Percentiles rank a stretch among this genome's conserved stretches.
phyloP scores from a whole-genome alignment of 2,888 invertebrate genomes.

The Phengaris arion region DNA sequence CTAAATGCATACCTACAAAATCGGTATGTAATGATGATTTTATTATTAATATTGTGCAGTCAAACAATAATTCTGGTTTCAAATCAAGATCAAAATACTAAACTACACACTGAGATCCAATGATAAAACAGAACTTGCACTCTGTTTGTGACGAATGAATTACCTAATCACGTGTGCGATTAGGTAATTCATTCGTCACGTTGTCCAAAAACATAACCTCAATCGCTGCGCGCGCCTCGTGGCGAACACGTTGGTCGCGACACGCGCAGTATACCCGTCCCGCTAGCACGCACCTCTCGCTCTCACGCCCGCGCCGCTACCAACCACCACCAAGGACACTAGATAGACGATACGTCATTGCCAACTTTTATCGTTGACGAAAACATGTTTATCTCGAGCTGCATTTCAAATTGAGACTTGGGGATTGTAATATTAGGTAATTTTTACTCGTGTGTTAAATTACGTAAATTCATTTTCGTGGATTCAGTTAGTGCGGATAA shows the following conservation, averaged over 20 bases:
- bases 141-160: constrained; percentile 10
- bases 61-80: neutral
- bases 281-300: constrained; percentile 45
- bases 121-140: constrained; percentile 8
- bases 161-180: neutral
- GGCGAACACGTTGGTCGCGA: constrained; percentile 60
- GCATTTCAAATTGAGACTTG: constrained; percentile 12
- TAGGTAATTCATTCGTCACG: neutral
- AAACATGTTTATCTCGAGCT: constrained; percentile 25
- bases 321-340: constrained; percentile 40
- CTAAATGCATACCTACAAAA: too few relatives aligned
- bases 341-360: constrained; percentile 20
- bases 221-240: constrained; percentile 52
- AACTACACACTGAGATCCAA: neutral
- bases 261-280: constrained; percentile 43
- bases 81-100: neutral
- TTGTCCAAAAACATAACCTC: constrained; percentile 54
- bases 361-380: constrained; percentile 18
- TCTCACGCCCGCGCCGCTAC: constrained; percentile 39
- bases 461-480: neutral
- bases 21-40: neutral
- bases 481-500: neutral
- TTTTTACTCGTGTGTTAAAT: constrained; percentile 4
- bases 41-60: neutral
- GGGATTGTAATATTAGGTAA: constrained; percentile 8